Evolutionary conservation across 2,888 invertebrate species (phyloP).

Genomic region (Argyra leucocephala): DNA sequence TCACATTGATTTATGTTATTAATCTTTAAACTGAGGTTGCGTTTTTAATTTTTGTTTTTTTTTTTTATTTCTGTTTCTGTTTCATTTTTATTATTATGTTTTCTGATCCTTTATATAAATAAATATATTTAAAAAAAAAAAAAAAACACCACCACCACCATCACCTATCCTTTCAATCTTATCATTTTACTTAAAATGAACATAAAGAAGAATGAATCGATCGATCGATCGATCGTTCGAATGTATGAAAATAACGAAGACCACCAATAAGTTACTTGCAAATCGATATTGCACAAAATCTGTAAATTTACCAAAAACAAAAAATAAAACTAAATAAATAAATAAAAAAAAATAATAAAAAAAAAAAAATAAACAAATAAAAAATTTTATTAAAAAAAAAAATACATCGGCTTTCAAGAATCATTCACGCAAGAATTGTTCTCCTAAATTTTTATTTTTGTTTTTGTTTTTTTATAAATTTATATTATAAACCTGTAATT

Average conservation of each 20-base stretch:
- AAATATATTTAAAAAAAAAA: no score
- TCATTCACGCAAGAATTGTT: conserved; percentile 3
- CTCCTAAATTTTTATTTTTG: background rate
- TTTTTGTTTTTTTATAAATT: background rate
- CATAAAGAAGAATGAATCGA: background rate
- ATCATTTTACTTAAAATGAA: background rate
- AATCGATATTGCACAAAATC: background rate
- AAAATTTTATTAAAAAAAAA: no score
- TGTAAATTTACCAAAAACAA: background rate
- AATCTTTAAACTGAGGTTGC: conserved; percentile 6
- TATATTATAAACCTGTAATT: background rate
- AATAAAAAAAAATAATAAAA: no score
- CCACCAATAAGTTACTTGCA: background rate
- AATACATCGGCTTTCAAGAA: background rate
- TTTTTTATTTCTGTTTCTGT: background rate
- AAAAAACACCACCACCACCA: no score
- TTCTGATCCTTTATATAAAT: background rate
- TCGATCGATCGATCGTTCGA: background rate
- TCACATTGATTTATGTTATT: conserved; percentile 1
- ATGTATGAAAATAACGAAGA: background rate
- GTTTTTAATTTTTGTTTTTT: background rate
- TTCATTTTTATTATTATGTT: background rate
- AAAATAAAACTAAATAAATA: background rate
- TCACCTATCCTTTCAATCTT: background rate
- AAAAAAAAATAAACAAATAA: no score